Evolutionary conservation across 2,113 vertebrate species (phyloP), one percentile per base, ranked within the genome.

Genomic region (Nettapus auritus): DNA sequence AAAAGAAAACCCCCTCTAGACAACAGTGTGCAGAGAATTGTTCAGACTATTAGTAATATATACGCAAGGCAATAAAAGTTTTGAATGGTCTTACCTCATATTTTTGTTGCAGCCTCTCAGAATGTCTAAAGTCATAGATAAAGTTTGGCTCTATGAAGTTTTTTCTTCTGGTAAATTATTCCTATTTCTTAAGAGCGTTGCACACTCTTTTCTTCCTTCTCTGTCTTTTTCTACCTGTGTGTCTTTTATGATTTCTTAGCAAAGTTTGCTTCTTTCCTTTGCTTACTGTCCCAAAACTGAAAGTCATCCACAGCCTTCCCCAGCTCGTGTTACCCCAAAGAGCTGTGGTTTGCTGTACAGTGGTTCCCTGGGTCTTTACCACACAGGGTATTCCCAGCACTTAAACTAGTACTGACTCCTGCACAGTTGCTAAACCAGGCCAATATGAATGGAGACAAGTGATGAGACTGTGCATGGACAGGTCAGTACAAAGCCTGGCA

Each of bases 111-210:
- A 73, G 18, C 66, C 13, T 66, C 48, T 84, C 21, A 36, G 81
- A 73, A 48, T 46, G 74, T n/a, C 28, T 90, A 10, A 81, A 62
- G 64, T 74, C 44, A 38, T 25, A 57, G 55, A 29, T 52, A 80
- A 60, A 6, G 28, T 60, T 52, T 29, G 53, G 52, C 34, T 70
- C 36, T 66, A 38, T 13, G 20, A 48, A 69, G 31, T 25, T 78
- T 75, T 22, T 42, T 87, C 46, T 23, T 50, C 40, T 82, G 26
- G 17, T 12, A 71, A 77, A 66, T 66, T 71, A 66, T 60, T 90
- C 21, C 56, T 63, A 16, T 85, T 93, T 75, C 31, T 38, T 53
- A 40, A 11, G 12, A 29, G 4, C 0, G 0, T 69, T 74, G 3
- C 15, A n/a, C n/a, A n/a, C n/a, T 50, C 71, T 64, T 63, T 50